Base-by-base conservation (phyloP, 1,140 invertebrate species). In the Conus betulinus region DNA sequence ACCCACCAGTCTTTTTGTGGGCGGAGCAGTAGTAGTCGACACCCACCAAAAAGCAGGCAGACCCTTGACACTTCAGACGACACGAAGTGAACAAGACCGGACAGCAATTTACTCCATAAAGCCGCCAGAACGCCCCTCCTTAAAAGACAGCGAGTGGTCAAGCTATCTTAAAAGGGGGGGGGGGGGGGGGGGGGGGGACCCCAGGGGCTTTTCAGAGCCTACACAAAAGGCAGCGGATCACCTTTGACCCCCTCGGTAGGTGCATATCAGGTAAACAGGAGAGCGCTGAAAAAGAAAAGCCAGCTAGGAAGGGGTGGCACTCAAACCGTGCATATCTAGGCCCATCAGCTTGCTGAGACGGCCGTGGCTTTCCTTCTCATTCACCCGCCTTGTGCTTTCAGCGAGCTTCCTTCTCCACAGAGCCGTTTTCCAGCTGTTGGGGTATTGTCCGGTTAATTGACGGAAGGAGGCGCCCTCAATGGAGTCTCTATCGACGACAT, bases 201-300 rank as follows among this genome's bases (percentile, higher is more conserved):
- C 23, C 67, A n/a, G 67, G 20, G 23, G 6, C 67, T n/a, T 71
- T 71, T 71, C 67, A 71, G 23, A 60, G 23, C 67, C 67, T 23
- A 71, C 67, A 71, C 67, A 71, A 71, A 71, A 23, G 13, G 6
- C 20, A 6, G 1, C 15, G 20, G 67, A n/a, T 71, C 67, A 71
- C 15, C 67, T 23, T 23, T 71, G 67, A 71, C n/a, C 67, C 67
- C 20, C 23, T 7, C 11, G 3, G 13, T 71, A 71, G 67, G 67
- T 71, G 67, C 67, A 71, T n/a, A 71, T 71, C 67, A 71, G 23
- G 67, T 71, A 71, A 71, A 71, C 67, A 71, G 20, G 67, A 63
- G 67, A 20, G 67, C 57, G 67, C 6, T 23, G 67, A n/a, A n/a
- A 71, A 15, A 23, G 11, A 13, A 71, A 20, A 71, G 6, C 67